Conservation (phyloP, 2,888 invertebrate genomes). For the Empis livida region DNA sequence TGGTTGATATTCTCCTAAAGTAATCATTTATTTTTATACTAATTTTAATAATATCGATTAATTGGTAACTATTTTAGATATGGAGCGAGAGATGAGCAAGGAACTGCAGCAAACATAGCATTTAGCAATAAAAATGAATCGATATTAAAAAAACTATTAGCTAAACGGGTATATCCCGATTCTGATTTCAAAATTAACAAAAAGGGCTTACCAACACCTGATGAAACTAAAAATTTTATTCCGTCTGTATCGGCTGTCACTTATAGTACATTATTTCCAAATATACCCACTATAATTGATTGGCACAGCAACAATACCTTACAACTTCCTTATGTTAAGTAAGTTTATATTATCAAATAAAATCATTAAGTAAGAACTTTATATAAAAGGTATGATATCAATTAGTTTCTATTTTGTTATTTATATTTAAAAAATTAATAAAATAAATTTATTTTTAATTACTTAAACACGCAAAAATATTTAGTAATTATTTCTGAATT, state of each 20-base stretch:
- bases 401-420: no score
- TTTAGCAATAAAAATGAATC: constrained; percentile 59
- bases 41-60: not conserved
- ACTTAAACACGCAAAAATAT: no score
- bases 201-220: constrained; percentile 51
- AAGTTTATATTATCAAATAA: constrained; percentile 11
- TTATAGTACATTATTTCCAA: constrained; percentile 69
- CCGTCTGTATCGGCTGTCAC: constrained; percentile 52
- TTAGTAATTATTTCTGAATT: no score
- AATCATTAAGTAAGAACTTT: no score
- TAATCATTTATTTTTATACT: constrained; percentile 13
- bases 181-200: constrained; percentile 89
- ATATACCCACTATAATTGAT: constrained; percentile 74
- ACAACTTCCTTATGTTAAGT: constrained; percentile 54
- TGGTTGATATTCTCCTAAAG: constrained; percentile 33
- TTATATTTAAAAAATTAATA: no score
- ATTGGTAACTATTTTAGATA: constrained; percentile 27
- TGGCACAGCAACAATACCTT: constrained; percentile 74
- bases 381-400: no score
- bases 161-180: constrained; percentile 80
- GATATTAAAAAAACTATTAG: constrained; percentile 67
- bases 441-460: no score
- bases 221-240: constrained; percentile 33
- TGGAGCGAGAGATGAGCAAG: constrained; percentile 80
- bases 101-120: constrained; percentile 66